These are phyloP conservation scores for Paraplagusia blochii DNA, from an alignment of 2,113 vertebrate species.

Conservation along the genomic window DNA sequence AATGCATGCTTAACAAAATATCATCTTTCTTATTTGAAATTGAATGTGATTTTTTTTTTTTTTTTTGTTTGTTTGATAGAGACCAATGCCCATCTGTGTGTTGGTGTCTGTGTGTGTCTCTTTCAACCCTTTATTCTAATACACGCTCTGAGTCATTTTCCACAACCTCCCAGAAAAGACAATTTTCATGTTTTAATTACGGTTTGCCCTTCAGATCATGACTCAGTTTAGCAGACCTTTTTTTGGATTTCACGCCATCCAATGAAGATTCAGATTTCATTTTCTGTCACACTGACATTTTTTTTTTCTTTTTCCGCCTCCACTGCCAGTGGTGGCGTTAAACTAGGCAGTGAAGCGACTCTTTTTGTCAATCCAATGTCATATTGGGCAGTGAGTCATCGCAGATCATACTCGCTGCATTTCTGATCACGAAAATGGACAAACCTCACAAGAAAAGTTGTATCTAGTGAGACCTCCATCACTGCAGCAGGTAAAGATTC, in stretches of 20 bases:
- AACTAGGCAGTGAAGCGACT: not conserved
- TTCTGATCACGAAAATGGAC: conserved; percentile 2
- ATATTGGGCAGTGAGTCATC: conserved; percentile 15
- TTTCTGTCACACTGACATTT: conserved; percentile 19
- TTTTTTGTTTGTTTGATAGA: no score
- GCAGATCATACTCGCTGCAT: not conserved
- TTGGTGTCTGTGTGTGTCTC: not conserved
- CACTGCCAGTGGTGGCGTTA: not conserved
- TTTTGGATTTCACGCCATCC: conserved; percentile 39
- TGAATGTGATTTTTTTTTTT: no score
- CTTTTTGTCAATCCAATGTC: conserved; percentile 6
- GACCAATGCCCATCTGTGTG: no score
- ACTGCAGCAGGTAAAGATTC: no score
- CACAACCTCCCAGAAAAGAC: conserved; percentile 29
- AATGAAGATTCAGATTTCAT: conserved; percentile 18
- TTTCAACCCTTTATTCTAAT: conserved; percentile 34
- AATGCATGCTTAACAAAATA: no score
- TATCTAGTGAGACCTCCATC: no score
- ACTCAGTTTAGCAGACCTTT: conserved; percentile 32
- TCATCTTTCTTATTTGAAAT: no score
- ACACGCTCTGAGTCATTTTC: conserved; percentile 40
- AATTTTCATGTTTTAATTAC: conserved; percentile 54
- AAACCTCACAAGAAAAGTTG: not conserved
- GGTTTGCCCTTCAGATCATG: conserved; percentile 51
- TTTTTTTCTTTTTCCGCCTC: conserved; percentile 5